Evolutionary conservation across 37 sponge, comb jelly and placozoan genomes (phyloP), one percentile per base, ranked within the genome.

Genomic region (Axinella damicornis): DNA sequence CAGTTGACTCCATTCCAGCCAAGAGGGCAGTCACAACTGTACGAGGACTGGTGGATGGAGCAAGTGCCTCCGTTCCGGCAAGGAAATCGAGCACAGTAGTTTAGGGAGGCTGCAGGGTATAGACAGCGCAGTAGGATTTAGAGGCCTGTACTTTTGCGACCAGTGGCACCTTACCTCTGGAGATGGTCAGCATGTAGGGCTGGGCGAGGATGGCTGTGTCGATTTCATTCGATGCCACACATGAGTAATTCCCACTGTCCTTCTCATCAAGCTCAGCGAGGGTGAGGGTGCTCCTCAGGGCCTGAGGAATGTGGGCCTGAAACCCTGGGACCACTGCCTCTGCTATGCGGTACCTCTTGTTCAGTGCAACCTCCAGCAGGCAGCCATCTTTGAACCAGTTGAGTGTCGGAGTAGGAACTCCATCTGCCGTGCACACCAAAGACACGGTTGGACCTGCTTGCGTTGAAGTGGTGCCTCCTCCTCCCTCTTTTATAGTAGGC

Each of bases 11-110:
- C 87, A n/a, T 21, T 73, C 28, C 56, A 71, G 25, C 63, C 74
- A 33, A 5, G 20, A 0, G 12, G 22, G 72, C 87, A 87, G 1
- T 6, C 20, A 59, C 87, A 87, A 25, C 15, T 62, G 31, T 57
- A 72, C 2, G 69, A 72, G 2, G 27, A 59, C 16, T 58, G 56
- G 41, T 32, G 39, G 58, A 32, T 69, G 4, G 35, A n/a, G 70
- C 87, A 87, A 37, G 52, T 68, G 16, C 80, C 87, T 18, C 64
- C 64, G 41, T 87, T 78, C 71, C 15, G 74, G 63, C 87, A 85
- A 20, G 79, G 86, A 36, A 38, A 46, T 22, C 35, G 19, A 46
- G 1, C 1, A 53, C 72, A 71, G 69, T 38, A 40, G 46, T 85
- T 40, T 6, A 19, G 56, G 14, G 31, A 71, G 27, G 30, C 56